Base-by-base conservation (phyloP, 2,888 invertebrate genomes). In the Lingula anatina region DNA sequence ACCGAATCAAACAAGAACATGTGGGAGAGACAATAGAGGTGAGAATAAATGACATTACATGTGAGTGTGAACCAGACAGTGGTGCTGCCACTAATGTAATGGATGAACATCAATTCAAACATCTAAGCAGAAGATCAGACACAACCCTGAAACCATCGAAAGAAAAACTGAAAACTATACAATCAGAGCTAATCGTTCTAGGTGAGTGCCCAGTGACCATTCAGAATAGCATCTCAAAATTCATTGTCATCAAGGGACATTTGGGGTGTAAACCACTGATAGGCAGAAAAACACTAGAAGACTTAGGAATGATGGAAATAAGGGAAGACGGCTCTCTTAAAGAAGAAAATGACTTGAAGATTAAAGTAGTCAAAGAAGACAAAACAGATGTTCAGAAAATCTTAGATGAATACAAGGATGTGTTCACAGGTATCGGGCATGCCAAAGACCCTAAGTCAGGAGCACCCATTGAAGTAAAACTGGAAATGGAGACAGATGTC, bases 61-160 rank as follows among this genome's bases (percentile, higher is more conserved):
- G 25, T 12, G 12, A 4, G 2, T 24, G 36, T 20, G 41, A 47
- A 36, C 47, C 43, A 15, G 43, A 47, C 40, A 47, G 38, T 31
- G 51, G 51, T 15, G 51, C 47, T 37, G 51, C 42, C 39, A 38
- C 47, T 4, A 47, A 51, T 31, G 42, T 47, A 5, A 47, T 51
- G 44, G 51, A 51, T 37, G 51, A 51, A 38, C 47, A 51, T 20
- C 51, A 51, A 24, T 43, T 42, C 36, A 54, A 43, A 44, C 27
- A 38, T n/a, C 28, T 51, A 12, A 20, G 4, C 2, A 23, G 46
- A 7, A 40, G 46, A 50, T 28, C 50, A 3, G 7, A 40, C 15
- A 28, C n/a, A n/a, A n/a, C n/a, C n/a, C n/a, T 18, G 15, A 18
- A n/a, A 41, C 12, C 15, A 25, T 25, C n/a, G n/a, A 42, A 35